Evolutionary conservation across 1,140 invertebrate species (phyloP).

Genomic region (Caligus rogercresseyi): DNA sequence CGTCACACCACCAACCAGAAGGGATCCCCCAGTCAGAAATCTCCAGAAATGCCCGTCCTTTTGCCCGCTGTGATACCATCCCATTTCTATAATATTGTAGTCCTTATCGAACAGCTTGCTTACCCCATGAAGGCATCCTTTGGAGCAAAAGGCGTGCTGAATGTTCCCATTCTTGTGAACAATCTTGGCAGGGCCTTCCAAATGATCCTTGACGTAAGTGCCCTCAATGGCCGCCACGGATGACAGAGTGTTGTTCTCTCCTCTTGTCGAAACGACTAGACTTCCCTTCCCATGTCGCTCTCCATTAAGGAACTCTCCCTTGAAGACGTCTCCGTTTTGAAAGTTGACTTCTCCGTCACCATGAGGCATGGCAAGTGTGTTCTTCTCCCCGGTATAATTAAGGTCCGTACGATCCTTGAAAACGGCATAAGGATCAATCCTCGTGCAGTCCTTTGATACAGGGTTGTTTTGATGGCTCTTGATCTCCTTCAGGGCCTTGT

Average conservation of each 20-base stretch:
- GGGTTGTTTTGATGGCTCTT: background rate
- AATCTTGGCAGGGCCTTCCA: background rate
- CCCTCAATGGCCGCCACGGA: background rate
- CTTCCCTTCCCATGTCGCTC: background rate
- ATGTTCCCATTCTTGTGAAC: background rate
- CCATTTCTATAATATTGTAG: background rate
- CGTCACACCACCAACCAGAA: background rate
- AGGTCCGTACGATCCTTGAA: background rate
- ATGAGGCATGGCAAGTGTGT: background rate
- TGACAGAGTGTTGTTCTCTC: background rate
- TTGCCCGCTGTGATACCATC: background rate
- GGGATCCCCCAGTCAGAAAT: slow-evolving; percentile 1
- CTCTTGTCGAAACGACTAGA: background rate
- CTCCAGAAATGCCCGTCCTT: background rate
- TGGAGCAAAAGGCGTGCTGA: background rate
- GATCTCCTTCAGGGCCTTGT: background rate
- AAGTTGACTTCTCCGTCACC: background rate
- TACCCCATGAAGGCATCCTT: background rate
- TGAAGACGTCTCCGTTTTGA: background rate
- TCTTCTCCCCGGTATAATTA: background rate
- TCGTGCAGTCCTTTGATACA: background rate
- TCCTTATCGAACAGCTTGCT: background rate
- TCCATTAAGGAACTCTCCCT: background rate
- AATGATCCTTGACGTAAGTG: background rate
- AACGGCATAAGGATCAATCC: background rate